Percentiles rank a stretch among this genome's conserved stretches.
These are phyloP conservation scores for Pseudocheirus occidentalis DNA, from an alignment of 2,797 vertebrate genomes.

Conservation along the genomic window DNA sequence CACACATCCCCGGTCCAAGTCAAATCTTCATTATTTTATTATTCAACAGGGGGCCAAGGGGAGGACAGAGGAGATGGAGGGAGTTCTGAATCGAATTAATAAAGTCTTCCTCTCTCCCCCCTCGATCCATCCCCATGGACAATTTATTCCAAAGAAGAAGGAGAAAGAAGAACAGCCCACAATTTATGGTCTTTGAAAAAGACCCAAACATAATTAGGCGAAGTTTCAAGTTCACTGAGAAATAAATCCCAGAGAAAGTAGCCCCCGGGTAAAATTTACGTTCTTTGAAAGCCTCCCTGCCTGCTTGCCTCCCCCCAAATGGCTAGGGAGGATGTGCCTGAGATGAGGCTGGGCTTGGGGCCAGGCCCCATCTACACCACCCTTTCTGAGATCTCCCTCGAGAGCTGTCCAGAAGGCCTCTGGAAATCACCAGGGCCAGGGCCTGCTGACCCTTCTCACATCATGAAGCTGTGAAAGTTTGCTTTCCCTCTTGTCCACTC, in stretches of 20 bases:
- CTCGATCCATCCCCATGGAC: constrained; percentile 81
- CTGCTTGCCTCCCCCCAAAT: constrained; percentile 59
- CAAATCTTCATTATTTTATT: constrained; percentile 81
- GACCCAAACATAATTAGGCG: constrained; percentile 82
- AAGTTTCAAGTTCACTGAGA: constrained; percentile 80
- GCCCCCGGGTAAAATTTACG: constrained; percentile 73
- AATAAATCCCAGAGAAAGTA: constrained; percentile 84
- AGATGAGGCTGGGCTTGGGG: not conserved
- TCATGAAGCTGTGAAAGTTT: not conserved
- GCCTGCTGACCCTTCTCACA: not conserved
- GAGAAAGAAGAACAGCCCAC: constrained; percentile 77
- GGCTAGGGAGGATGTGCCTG: not conserved
- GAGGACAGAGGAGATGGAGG: constrained; percentile 62
- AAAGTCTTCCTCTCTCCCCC: constrained; percentile 81
- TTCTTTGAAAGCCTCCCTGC: constrained; percentile 71
- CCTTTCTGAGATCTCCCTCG: not conserved
- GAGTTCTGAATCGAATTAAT: constrained; percentile 81
- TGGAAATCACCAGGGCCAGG: not conserved
- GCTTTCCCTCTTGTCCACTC: not conserved
- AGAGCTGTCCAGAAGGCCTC: not conserved
- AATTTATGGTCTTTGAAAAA: constrained; percentile 84
- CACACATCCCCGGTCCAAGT: constrained; percentile 80
- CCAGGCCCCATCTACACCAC: constrained; percentile 24
- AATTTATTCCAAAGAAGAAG: constrained; percentile 82
- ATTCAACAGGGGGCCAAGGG: constrained; percentile 74